Base-by-base conservation (phyloP, 92 coral and sea anemone genomes). In the Epizoanthus fatuus region DNA sequence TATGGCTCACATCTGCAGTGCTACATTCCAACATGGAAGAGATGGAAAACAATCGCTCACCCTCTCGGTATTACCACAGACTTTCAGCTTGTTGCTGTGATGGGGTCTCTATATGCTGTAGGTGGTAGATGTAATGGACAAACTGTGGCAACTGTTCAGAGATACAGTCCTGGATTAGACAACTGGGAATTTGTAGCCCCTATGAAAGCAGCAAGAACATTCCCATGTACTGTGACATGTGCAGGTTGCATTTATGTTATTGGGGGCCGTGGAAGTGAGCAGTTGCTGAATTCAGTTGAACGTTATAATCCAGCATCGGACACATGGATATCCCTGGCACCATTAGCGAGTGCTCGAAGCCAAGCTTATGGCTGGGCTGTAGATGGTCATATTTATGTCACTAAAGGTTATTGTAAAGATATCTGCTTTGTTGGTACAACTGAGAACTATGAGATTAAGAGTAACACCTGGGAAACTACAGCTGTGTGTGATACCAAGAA, bases 21-120 rank as follows among this genome's bases (percentile, higher is more conserved):
- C 75, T 70, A 70, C 16, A 70, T 70, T 6, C 75, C 75, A 70
- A 70, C 53, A 19, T 70, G 7, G 55, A 5, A 19, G 75, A 70
- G 37, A 40, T 70, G 75, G 75, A 70, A 70, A 70, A 70, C 75
- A n/a, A 32, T 70, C 39, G 56, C 75, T 40, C 9, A 6, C 6
- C 75, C 56, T 17, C 56, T 44, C 1, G 75, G 56, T 40, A 44
- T 16, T 44, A 29, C 57, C 56, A 1, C 0, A 39, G 20, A 7
- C 19, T 16, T 70, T 17, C 75, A 70, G 7, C 75, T 70, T 44
- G 75, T 70, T 16, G 17, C 75, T 49, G 53, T 8, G 2, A 49
- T 49, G 53, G 57, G 75, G 38, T 70, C 57, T 47, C 11, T 70
- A 17, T 70, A 70, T n/a, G 15, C 38, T n/a, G 7, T 70, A n/a